Evolutionary conservation across 1,140 invertebrate species (phyloP).

Genomic region (Archivesica marissinica): DNA sequence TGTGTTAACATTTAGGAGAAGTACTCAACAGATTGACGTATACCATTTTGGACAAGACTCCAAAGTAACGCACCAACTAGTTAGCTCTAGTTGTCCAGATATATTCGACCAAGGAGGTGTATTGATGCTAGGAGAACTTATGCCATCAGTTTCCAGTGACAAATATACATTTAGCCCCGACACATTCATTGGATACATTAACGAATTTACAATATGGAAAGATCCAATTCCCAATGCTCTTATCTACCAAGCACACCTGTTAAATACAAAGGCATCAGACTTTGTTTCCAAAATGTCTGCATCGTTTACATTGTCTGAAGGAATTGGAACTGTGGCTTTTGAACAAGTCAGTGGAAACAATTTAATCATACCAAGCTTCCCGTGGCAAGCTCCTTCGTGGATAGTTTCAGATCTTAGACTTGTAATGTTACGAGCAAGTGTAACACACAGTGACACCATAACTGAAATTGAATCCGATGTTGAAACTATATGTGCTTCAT

Average conservation of each 20-base stretch:
- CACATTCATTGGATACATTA: slow-evolving; percentile 65
- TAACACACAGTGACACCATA: too few relatives aligned
- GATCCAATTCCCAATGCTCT: slow-evolving; percentile 62
- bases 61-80: slow-evolving; percentile 56
- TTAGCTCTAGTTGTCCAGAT: slow-evolving; percentile 54
- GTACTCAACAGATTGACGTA: slow-evolving; percentile 54
- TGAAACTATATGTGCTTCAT: slow-evolving; percentile 48
- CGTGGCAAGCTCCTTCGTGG: slow-evolving; percentile 71
- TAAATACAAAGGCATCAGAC: slow-evolving; percentile 60
- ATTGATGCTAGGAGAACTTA: slow-evolving; percentile 66
- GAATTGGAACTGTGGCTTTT: slow-evolving; percentile 65
- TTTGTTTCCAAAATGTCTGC: slow-evolving; percentile 59
- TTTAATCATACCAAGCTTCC: slow-evolving; percentile 62
- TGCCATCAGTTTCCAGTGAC: slow-evolving; percentile 53
- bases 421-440: neutral
- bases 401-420: slow-evolving; percentile 64
- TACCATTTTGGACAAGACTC: slow-evolving; percentile 59
- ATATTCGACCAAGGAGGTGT: slow-evolving; percentile 57
- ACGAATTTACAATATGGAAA: slow-evolving; percentile 70
- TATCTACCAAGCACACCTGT: slow-evolving; percentile 67
- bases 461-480: neutral
- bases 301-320: slow-evolving; percentile 68
- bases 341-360: slow-evolving; percentile 62
- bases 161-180: slow-evolving; percentile 20
- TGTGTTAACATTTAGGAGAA: slow-evolving; percentile 60